Evolutionary conservation across 2,888 invertebrate species (phyloP), one percentile per base, ranked within the genome.

Genomic region (Lampropteryx suffumata): DNA sequence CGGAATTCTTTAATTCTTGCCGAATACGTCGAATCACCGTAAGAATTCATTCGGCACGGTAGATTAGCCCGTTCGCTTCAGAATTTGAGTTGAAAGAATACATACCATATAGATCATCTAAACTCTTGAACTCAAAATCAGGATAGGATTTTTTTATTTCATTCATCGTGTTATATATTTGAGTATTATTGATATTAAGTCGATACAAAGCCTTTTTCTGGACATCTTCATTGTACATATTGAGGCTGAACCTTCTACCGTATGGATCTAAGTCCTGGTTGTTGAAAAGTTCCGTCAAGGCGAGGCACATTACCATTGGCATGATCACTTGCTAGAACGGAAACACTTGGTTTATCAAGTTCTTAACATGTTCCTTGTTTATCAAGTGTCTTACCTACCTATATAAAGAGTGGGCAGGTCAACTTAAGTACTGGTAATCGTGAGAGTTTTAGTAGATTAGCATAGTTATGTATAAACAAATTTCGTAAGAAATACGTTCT

Each of bases 251-350:
- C 1, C 0, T 1, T 4, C 2, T 9, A 1, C 6, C 24, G 12
- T 41, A 44, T 5, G 43, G 35, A 12, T 8, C 27, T 1, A 7
- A 17, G 21, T 44, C 43, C 2, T 10, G 6, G 21, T 45, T 36
- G 24, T 45, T 45, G 36, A 36, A 36, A 1, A 36, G 21, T 7
- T 36, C 35, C 2, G 36, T 36, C 1, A 45, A 24, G 4, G 3
- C 11, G 0, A 36, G n/a, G 13, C 35, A 45, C 44, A 45, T 36
- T 8, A 13, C 24, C 3, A 45, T 12, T 13, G 44, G 44, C 36
- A 45, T 36, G 24, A 45, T 4, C 3, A 45, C 9, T 45, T 45
- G 44, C 44, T 45, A 21, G 2, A 44, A 43, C n/a, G n/a, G n/a
- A n/a, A n/a, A n/a, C n/a, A n/a, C n/a, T n/a, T n/a, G n/a, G n/a